Evolutionary conservation across 2,888 invertebrate species (phyloP).

Genomic region (Lochmaea capreae): DNA sequence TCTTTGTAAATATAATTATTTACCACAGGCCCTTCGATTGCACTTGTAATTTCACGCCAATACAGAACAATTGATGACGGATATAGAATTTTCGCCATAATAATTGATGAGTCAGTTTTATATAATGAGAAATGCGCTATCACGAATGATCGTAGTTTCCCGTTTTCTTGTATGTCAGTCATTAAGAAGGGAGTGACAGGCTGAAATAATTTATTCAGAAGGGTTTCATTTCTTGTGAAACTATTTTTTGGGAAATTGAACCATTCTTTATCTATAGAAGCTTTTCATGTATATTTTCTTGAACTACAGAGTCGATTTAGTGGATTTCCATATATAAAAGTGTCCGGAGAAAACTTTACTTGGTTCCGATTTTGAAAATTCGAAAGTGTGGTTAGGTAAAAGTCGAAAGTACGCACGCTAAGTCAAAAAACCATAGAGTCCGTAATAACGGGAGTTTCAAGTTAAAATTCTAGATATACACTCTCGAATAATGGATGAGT

Average conservation of each 20-base stretch:
- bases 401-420: too few relatives aligned
- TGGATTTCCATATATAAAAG: too few relatives aligned
- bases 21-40: neutral
- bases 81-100: constrained; percentile 11
- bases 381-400: too few relatives aligned
- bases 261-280: too few relatives aligned
- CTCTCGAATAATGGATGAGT: too few relatives aligned
- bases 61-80: constrained; percentile 11
- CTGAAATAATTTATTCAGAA: neutral
- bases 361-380: too few relatives aligned
- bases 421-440: too few relatives aligned
- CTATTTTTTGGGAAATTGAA: neutral
- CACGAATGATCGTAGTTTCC: neutral
- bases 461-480: too few relatives aligned
- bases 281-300: too few relatives aligned
- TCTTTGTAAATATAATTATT: constrained; percentile 2
- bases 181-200: constrained; percentile 4
- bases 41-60: constrained; percentile 14
- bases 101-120: constrained; percentile 36
- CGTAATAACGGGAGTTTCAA: too few relatives aligned
- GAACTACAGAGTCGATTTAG: too few relatives aligned
- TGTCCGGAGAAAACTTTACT: too few relatives aligned
- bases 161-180: neutral
- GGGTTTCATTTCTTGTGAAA: neutral
- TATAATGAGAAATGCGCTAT: constrained; percentile 14